Evolutionary conservation across 2,888 invertebrate species (phyloP).

Genomic region (Adelognathus sp.): DNA sequence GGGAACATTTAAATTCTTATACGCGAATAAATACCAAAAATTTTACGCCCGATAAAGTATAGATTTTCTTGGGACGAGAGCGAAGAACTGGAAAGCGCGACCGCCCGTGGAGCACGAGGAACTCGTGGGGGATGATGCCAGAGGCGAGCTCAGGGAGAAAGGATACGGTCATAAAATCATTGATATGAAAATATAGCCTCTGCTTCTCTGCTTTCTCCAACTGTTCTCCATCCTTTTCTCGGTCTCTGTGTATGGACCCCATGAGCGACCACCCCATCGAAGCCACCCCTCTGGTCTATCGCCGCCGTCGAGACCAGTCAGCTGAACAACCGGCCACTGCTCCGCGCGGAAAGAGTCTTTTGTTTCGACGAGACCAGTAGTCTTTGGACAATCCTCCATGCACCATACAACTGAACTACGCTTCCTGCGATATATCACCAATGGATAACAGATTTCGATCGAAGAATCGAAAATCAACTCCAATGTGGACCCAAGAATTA

Average conservation of each 20-base stretch:
- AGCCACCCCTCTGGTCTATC: slow-evolving; percentile 52
- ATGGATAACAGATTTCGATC: neutral
- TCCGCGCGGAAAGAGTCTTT: slow-evolving; percentile 66
- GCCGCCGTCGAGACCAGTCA: slow-evolving; percentile 69
- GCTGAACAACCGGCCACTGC: slow-evolving; percentile 67
- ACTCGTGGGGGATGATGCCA: slow-evolving; percentile 48
- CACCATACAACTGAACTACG: neutral
- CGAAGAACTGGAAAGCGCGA: slow-evolving; percentile 18
- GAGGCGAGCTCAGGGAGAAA: slow-evolving; percentile 50
- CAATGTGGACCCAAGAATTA: neutral
- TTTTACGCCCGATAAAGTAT: slow-evolving; percentile 82
- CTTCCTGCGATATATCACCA: neutral
- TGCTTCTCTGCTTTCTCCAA: slow-evolving; percentile 38
- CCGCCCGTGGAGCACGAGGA: slow-evolving; percentile 62
- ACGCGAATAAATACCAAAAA: slow-evolving; percentile 82
- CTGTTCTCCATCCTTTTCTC: slow-evolving; percentile 35
- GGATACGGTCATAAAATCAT: slow-evolving; percentile 80
- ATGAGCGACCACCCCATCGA: slow-evolving; percentile 21
- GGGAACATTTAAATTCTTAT: slow-evolving; percentile 81
- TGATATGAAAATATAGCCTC: slow-evolving; percentile 80
- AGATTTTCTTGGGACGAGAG: slow-evolving; percentile 77
- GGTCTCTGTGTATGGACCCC: slow-evolving; percentile 11
- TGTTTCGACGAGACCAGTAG: slow-evolving; percentile 65
- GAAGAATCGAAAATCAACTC: neutral
- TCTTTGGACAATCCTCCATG: slow-evolving; percentile 19